Evolutionary conservation across 2,113 vertebrate species (phyloP).

Genomic region (Gnathonemus echidnorhynchus): DNA sequence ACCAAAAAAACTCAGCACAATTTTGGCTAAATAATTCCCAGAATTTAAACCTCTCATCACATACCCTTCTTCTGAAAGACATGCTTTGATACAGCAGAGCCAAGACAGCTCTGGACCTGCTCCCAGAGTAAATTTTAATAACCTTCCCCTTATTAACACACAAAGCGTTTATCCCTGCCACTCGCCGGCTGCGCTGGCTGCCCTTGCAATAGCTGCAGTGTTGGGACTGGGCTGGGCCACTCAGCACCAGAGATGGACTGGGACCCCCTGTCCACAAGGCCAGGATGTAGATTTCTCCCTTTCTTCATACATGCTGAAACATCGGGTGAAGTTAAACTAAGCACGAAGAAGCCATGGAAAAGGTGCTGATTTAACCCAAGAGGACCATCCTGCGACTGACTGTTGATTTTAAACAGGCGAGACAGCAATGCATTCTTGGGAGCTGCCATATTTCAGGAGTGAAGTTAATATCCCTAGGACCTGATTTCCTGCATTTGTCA

Average conservation of each 20-base stretch:
- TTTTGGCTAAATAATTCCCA: neutral
- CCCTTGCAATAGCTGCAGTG: neutral
- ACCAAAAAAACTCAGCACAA: neutral
- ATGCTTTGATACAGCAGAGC: conserved; percentile 21
- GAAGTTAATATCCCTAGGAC: neutral
- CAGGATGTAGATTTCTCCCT: conserved; percentile 34
- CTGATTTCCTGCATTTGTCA: neutral
- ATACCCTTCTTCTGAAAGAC: neutral
- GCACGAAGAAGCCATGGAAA: conserved; percentile 5
- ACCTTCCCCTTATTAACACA: conserved; percentile 34
- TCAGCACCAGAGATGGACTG: conserved; percentile 22
- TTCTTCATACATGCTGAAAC: conserved; percentile 42
- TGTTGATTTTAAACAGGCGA: conserved; percentile 40
- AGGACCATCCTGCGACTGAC: conserved; percentile 36
- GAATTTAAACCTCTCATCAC: neutral
- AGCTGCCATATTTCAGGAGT: conserved; percentile 14
- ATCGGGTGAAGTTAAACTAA: conserved; percentile 25
- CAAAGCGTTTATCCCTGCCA: conserved; percentile 18
- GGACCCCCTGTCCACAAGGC: conserved; percentile 27
- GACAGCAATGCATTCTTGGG: conserved; percentile 25
- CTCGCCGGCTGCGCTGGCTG: neutral
- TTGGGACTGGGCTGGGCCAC: neutral
- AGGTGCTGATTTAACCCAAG: conserved; percentile 8
- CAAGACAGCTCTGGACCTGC: conserved; percentile 17
- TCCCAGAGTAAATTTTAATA: conserved; percentile 33